These are phyloP conservation scores for Leucozona laternaria DNA, from an alignment of 2,888 invertebrate genomes.

Conservation along the genomic window DNA sequence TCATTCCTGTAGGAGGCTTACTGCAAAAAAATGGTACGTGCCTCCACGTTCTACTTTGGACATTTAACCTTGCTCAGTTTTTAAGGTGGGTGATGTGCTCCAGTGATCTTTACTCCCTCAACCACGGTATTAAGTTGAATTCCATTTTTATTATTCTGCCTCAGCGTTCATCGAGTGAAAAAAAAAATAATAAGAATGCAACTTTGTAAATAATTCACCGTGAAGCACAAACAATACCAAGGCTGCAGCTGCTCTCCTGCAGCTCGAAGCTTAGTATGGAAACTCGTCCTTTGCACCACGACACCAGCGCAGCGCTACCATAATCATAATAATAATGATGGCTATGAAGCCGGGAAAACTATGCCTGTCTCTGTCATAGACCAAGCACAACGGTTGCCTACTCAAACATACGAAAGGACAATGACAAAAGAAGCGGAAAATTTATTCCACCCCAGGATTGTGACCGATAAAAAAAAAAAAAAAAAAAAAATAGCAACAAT, in stretches of 20 bases:
- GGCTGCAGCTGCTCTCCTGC: constrained; percentile 3
- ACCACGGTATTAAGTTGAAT: constrained; percentile 4
- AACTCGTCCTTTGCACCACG: constrained; percentile 37
- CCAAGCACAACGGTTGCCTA: constrained; percentile 49
- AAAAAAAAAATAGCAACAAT: constrained; percentile 55
- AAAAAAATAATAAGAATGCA: constrained; percentile 12
- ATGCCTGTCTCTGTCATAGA: constrained; percentile 38
- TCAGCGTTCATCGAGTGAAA: constrained; percentile 16
- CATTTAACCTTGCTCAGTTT: constrained; percentile 6
- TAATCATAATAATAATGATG: constrained; percentile 20
- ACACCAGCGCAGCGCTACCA: neutral
- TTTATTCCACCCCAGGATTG: constrained; percentile 54
- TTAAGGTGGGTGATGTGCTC: neutral
- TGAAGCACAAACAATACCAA: constrained; percentile 38
- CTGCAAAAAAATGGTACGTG: neutral
- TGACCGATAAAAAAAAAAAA: constrained; percentile 12
- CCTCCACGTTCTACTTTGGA: neutral
- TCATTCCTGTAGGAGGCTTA: neutral
- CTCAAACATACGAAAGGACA: constrained; percentile 57
- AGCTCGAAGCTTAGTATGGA: neutral
- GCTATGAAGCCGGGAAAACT: constrained; percentile 34
- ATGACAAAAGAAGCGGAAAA: constrained; percentile 66
- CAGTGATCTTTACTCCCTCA: neutral
- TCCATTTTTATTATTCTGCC: constrained; percentile 37
- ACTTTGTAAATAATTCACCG: constrained; percentile 41